Percentiles rank a stretch among this genome's conserved stretches.
Conservation (phyloP, 2,888 invertebrate species). For the Noctuana brunneofusca region DNA sequence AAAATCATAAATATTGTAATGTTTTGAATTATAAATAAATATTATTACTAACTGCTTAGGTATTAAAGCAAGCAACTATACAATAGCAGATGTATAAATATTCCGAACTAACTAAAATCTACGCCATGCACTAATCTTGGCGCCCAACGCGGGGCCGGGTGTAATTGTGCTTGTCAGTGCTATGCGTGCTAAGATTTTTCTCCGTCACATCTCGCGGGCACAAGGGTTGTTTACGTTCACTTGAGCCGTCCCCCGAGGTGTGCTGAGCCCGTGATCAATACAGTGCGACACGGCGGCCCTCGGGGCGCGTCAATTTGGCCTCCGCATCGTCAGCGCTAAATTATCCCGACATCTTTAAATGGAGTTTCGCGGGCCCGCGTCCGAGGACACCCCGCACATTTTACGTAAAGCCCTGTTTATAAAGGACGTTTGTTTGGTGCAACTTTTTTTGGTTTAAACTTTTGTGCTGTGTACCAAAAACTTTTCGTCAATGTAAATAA, state of each 20-base stretch:
- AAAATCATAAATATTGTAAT: too few species aligned
- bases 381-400: slow-evolving; percentile 42
- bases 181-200: slow-evolving; percentile 5
- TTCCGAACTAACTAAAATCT: too few species aligned
- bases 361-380: slow-evolving; percentile 76
- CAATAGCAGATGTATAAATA: too few species aligned
- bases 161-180: not conserved
- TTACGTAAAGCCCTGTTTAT: slow-evolving; percentile 24
- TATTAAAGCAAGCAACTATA: too few species aligned
- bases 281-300: slow-evolving; percentile 51
- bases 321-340: slow-evolving; percentile 66
- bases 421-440: not conserved
- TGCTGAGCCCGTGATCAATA: slow-evolving; percentile 65
- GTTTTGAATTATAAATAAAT: too few species aligned
- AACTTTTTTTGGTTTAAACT: not conserved
- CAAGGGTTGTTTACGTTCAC: slow-evolving; percentile 12
- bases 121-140: not conserved
- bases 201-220: not conserved
- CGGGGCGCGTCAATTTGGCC: slow-evolving; percentile 63
- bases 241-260: slow-evolving; percentile 42
- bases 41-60: too few species aligned
- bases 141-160: not conserved
- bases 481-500: too few species aligned
- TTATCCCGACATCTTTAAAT: slow-evolving; percentile 82
- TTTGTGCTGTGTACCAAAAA: too few species aligned